Conservation (phyloP, 2,113 vertebrate genomes). For the Ciconia maguari region DNA sequence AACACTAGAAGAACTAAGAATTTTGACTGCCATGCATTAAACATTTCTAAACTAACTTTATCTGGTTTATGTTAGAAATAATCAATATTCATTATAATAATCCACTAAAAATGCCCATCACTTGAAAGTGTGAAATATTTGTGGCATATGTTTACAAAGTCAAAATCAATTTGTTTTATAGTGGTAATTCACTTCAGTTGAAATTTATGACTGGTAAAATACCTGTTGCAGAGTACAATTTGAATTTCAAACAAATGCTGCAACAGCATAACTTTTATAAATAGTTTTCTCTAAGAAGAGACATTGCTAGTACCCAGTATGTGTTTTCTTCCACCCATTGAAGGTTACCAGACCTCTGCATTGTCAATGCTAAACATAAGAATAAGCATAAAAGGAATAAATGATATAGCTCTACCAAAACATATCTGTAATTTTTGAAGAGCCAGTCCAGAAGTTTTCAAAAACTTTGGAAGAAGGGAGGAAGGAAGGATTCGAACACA, state of each 20-base stretch:
- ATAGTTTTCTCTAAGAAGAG: neutral
- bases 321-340: neutral
- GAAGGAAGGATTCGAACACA: neutral
- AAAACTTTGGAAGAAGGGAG: neutral
- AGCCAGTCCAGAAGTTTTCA: neutral
- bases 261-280: neutral
- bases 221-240: neutral
- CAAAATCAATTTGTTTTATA: neutral
- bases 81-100: neutral
- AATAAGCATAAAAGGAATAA: neutral
- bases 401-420: neutral
- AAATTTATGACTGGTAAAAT: slow-evolving; percentile 8
- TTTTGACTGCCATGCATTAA: neutral
- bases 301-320: neutral
- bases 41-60: neutral
- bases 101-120: neutral
- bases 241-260: slow-evolving; percentile 4
- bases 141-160: neutral
- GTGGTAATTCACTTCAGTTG: neutral
- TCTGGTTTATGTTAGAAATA: neutral
- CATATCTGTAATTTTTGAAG: neutral
- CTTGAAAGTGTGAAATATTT: slow-evolving; percentile 44
- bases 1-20: neutral
- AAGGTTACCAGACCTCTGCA: neutral
- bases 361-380: neutral